phyloP scores from a whole-genome alignment of 2,888 invertebrate species.

The Eretmocerus hayati region DNA sequence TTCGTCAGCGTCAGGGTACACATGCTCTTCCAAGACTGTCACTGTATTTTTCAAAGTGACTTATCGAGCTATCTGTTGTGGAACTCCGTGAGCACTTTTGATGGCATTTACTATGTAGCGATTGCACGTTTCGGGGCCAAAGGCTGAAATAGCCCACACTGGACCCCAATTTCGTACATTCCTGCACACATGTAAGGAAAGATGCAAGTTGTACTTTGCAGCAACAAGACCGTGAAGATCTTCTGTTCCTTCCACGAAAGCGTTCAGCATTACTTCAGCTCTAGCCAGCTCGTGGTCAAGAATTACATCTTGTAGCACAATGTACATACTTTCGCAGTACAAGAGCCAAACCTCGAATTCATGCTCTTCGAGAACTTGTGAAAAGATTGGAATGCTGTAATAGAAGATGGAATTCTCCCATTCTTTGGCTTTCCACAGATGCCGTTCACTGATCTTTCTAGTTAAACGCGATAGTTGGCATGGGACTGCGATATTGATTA shows the following conservation, averaged over 20 bases:
- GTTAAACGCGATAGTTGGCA: too few relatives aligned
- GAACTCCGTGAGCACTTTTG: neutral
- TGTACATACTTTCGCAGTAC: conserved; percentile 10
- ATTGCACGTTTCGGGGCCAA: too few relatives aligned
- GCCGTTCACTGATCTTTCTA: too few relatives aligned
- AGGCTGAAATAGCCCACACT: too few relatives aligned
- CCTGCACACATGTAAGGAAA: neutral
- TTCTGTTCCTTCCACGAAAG: conserved; percentile 11
- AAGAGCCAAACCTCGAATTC: conserved; percentile 13
- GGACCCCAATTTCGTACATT: too few relatives aligned
- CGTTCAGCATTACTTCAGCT: conserved; percentile 5
- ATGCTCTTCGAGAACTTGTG: neutral
- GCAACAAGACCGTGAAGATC: neutral
- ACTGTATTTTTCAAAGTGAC: neutral
- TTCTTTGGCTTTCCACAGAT: too few relatives aligned
- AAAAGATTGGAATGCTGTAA: too few relatives aligned
- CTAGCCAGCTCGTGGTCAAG: neutral
- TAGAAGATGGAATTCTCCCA: too few relatives aligned
- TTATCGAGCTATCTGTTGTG: neutral
- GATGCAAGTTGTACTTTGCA: neutral
- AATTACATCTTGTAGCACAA: conserved; percentile 2
- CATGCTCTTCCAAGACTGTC: too few relatives aligned
- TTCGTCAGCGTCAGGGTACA: too few relatives aligned
- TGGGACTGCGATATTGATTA: too few relatives aligned
- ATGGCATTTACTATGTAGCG: neutral